Base-by-base conservation (phyloP, 2,113 vertebrate species). In the Ammodytes dubius region DNA sequence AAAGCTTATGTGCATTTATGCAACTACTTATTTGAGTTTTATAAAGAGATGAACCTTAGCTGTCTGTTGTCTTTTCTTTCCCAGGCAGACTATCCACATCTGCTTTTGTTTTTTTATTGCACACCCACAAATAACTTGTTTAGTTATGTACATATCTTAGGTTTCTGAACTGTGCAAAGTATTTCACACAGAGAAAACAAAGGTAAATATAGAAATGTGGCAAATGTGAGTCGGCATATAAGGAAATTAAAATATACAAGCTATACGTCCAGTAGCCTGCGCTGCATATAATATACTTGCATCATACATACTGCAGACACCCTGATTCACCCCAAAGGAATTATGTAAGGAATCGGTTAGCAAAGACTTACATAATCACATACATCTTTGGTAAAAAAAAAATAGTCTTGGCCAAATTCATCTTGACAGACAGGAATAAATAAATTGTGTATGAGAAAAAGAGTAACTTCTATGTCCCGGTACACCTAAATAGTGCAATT, bases 101-200 rank as follows among this genome's bases (percentile, higher is more conserved):
- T 69, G 19, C n/a, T 82, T 68, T 82, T 13, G 60, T 27, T 52
- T 69, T 60, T 90, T 91, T 92, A 91, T 91, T 92, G 75, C 86
- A 87, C 86, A 66, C 76, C 73, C 70, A 78, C 72, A 79, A 49
- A 27, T 27, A 27, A 45, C 46, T 46, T 7, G 10, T 82, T 7
- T 74, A 5, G 11, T 65, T 59, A 37, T 71, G 69, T 86, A 80
- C 74, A 77, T 76, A 59, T 43, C 12, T 85, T 54, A n/a, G 47
- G 2, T 69, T 77, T 2, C 46, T 70, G 65, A 27, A 27, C 27
- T 43, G 47, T 59, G 53, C 54, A 74, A 27, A 35, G 7, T 60
- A 5, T 53, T 68, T 13, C 7, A 46, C 15, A 81, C n/a, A 72
- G 49, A 42, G 65, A 77, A 78, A 43, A 81, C 43, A 42, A 13